Base-by-base conservation (phyloP, 2,888 invertebrate species). In the Nomada goodeniana region DNA sequence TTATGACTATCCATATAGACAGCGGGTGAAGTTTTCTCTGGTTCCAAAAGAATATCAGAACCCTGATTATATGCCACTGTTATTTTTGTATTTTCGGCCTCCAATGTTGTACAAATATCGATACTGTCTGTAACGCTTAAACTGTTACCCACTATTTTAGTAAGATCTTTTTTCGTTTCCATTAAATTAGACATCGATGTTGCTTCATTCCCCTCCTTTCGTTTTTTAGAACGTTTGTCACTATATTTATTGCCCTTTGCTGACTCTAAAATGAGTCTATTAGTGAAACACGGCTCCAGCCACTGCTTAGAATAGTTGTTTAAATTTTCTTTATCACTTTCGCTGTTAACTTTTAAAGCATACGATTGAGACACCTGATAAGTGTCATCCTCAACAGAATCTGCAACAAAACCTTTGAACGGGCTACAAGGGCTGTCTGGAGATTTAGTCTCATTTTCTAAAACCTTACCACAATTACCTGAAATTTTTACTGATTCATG, bases 331-430 rank as follows among this genome's bases (percentile, higher is more conserved):
- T 77, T n/a, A 26, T 1, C n/a, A 26, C 47, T 47, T 13, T 5
- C 11, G 5, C n/a, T 18, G 2, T 52, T 10, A 1, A 15, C 20
- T 50, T 65, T 42, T 50, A 60, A 0, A 10, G 44, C n/a, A 36
- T 61, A 71, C 10, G 71, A 26, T 5, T 44, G 11, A 7, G 83
- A 57, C 2, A 4, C 18, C 47, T 67, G 26, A 42, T 36, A 10
- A 52, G 29, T 29, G 23, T 74, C 44, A 44, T 60, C 50, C 47
- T 73, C 72, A 0, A 79, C 29, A 68, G 70, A 69, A 47, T 88
- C 85, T 63, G 73, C 52, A 55, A 76, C 53, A 60, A 91, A 91
- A 9, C 91, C 91, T 75, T 90, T 91, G 23, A 91, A 89, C 0
- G 91, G 89, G 61, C 88, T 90, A 0, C 76, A 84, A 1, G 76